These are phyloP conservation scores for Tinea trinotella DNA, from an alignment of 2,888 invertebrate species.

Conservation along the genomic window DNA sequence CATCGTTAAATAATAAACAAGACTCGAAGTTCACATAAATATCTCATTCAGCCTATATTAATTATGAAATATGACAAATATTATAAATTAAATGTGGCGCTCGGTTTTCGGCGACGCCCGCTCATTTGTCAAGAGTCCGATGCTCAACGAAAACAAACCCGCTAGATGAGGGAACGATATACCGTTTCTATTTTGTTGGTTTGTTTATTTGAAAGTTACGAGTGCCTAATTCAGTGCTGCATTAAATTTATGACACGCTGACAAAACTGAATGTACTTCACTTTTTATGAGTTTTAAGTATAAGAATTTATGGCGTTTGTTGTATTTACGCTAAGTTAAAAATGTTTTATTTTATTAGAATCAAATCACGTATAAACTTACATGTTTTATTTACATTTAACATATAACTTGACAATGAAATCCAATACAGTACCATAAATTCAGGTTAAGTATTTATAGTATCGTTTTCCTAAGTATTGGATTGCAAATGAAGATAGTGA, in stretches of 20 bases:
- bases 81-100: conserved; percentile 35
- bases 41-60: conserved; percentile 30
- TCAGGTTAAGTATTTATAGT: not conserved
- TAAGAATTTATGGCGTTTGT: conserved; percentile 53
- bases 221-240: conserved; percentile 51
- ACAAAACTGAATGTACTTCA: conserved; percentile 48
- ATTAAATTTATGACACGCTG: conserved; percentile 42
- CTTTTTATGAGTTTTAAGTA: conserved; percentile 54
- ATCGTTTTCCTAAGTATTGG: not conserved
- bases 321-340: conserved; percentile 41
- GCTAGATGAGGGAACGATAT: conserved; percentile 9
- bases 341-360: conserved; percentile 33
- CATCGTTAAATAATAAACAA: conserved; percentile 32
- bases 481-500: not conserved
- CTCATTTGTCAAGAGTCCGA: conserved; percentile 24
- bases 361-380: not conserved
- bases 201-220: conserved; percentile 51
- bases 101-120: conserved; percentile 24
- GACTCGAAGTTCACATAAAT: conserved; percentile 30
- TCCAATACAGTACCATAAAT: not conserved
- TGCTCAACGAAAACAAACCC: conserved; percentile 14
- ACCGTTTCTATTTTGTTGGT: conserved; percentile 32
- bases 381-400: not conserved
- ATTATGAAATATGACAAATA: conserved; percentile 46
- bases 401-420: conserved; percentile 4